Base-by-base conservation (phyloP, 2,113 vertebrate genomes). In the Tympanuchus pallidicinctus region DNA sequence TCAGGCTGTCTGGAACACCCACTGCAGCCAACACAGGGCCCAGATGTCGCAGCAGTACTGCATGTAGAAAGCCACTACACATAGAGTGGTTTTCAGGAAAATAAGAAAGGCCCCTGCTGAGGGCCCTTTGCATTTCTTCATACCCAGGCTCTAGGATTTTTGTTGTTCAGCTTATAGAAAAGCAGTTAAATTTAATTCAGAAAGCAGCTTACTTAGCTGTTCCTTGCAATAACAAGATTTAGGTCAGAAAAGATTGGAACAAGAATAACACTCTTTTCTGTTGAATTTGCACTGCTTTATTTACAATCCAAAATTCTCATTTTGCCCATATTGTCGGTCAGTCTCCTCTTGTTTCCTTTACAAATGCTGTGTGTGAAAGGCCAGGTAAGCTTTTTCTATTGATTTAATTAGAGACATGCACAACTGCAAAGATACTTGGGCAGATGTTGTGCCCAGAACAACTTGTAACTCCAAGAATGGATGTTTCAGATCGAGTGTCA, bases 161-260 rank as follows among this genome's bases (percentile, higher is more conserved):
- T 82, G 28, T 74, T 85, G n/a, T 74, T 94, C 72, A 56, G 16
- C 20, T 75, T 78, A 22, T 3, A 75, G 65, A 81, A 90, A 74
- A 77, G 65, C 38, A 56, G 76, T 78, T 90, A 85, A 50, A 80
- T 67, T 86, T 86, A 61, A 84, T 93, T 91, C 66, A 70, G 72
- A 82, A 92, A 76, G 82, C 45, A 88, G 45, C 85, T 95, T 82
- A 86, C 82, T 75, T 81, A 61, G 57, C 81, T 89, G 10, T 94
- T 89, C 60, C 45, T 94, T 88, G 50, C 67, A 70, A 22, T 74
- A 73, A 56, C 16, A 79, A 76, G 45, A 89, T 92, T 78, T 93
- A 52, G 34, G 67, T 76, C 60, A 76, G 82, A 82, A 88, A 85
- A 82, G 36, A 82, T 8, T 69, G 83, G 83, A 79, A 66, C n/a